phyloP scores from a whole-genome alignment of 2,797 vertebrate genomes.

The Phoxinus dragarum region DNA sequence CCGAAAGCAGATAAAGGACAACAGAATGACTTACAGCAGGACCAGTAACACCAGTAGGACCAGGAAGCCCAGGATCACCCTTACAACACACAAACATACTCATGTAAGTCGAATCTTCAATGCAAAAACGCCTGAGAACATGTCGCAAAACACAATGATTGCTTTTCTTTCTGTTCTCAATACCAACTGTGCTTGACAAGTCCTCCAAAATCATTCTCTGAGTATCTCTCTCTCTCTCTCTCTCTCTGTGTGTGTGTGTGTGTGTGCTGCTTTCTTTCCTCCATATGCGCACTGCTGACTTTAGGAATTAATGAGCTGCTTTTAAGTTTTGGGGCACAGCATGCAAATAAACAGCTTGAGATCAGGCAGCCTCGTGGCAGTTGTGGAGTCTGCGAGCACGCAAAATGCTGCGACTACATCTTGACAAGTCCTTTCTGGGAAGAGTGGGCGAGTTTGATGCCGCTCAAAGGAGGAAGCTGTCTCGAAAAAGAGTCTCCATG shows the following conservation, averaged over 20 bases:
- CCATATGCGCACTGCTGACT: slow-evolving; percentile 35
- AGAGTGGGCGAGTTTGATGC: slow-evolving; percentile 47
- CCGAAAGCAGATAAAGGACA: not conserved
- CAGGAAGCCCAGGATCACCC: slow-evolving; percentile 90
- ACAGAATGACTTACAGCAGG: slow-evolving; percentile 80
- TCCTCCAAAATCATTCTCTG: not conserved
- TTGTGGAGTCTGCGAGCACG: slow-evolving; percentile 4
- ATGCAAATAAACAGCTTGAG: slow-evolving; percentile 55
- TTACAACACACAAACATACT: slow-evolving; percentile 70
- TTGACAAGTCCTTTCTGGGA: slow-evolving; percentile 49
- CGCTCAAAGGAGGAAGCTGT: slow-evolving; percentile 23
- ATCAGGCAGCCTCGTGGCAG: slow-evolving; percentile 37
- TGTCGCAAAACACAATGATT: not conserved
- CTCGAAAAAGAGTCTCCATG: slow-evolving; percentile 33
- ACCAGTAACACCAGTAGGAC: slow-evolving; percentile 83
- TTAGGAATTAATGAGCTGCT: slow-evolving; percentile 56
- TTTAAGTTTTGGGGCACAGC: slow-evolving; percentile 42
- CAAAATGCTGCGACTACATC: slow-evolving; percentile 27
- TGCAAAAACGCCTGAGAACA: slow-evolving; percentile 5
- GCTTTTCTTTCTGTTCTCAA: slow-evolving; percentile 15
- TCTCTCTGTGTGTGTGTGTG: not conserved
- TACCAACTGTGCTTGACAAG: slow-evolving; percentile 29
- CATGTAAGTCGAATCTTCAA: not conserved
- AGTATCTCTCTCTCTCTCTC: not conserved
- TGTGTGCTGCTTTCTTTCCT: not conserved